A percentile compares a stretch with the other conserved stretches of the same genome.
These are phyloP conservation scores for Botia almorhae DNA, from an alignment of 2,797 vertebrate species.

Conservation along the genomic window DNA sequence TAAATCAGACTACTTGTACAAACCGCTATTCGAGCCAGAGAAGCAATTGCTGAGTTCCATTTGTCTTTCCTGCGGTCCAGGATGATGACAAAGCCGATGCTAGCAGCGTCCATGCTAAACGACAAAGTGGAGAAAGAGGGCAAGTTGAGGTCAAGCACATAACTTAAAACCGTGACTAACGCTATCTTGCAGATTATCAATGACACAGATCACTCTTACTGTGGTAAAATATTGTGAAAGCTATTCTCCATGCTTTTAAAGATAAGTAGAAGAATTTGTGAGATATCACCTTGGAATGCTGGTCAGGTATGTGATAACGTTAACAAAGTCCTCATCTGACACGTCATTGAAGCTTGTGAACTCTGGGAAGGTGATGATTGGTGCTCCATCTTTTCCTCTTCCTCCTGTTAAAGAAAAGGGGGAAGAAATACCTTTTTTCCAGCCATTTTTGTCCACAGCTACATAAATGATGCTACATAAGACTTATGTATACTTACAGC, in stretches of 20 bases:
- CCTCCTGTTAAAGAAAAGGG: slow-evolving; percentile 77
- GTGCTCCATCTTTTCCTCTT: slow-evolving; percentile 89
- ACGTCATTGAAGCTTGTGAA: slow-evolving; percentile 89
- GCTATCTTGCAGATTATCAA: background rate
- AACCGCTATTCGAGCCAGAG: slow-evolving; percentile 91
- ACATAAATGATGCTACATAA: too few relatives aligned
- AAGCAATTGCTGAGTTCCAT: slow-evolving; percentile 94
- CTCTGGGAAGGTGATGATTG: slow-evolving; percentile 94
- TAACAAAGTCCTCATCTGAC: slow-evolving; percentile 91
- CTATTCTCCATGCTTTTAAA: background rate
- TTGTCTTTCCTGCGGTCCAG: slow-evolving; percentile 95
- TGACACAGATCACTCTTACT: background rate
- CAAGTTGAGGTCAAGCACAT: background rate
- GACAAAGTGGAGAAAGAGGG: background rate
- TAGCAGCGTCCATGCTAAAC: slow-evolving; percentile 91
- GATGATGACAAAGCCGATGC: slow-evolving; percentile 93
- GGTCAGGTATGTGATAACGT: slow-evolving; percentile 92
- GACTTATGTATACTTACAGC: too few relatives aligned
- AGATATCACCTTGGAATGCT: slow-evolving; percentile 88
- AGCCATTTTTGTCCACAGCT: background rate
- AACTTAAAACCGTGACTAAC: background rate
- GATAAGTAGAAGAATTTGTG: slow-evolving; percentile 2
- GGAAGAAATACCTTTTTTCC: too few relatives aligned
- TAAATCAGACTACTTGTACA: slow-evolving; percentile 48
- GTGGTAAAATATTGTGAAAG: background rate